Base-by-base conservation (phyloP, 2,797 vertebrate genomes). In the Onychomys torridus region DNA sequence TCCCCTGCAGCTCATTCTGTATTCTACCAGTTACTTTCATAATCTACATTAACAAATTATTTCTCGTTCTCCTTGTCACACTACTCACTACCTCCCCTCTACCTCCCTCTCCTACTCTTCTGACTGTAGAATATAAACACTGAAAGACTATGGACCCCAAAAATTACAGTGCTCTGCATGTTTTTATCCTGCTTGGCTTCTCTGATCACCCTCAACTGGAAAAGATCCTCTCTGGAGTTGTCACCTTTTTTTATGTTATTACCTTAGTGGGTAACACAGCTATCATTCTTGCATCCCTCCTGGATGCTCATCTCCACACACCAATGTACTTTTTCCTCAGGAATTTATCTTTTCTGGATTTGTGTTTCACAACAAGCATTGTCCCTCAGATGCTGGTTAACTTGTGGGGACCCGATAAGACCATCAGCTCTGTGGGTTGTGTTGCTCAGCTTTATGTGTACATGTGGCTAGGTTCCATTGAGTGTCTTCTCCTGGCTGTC, bases 301-400 rank as follows among this genome's bases (percentile, higher is more conserved):
- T 93, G 83, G 87, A 97, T 75, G 49, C 87, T 4, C 89, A 87
- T 21, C 96, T 98, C 32, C 96, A 98, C 34, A 97, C 94, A 85
- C 96, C 97, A 14, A 97, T 98, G 96, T 98, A 97, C 84, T 97
- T 97, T 34, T 97, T 97, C 90, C 97, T 97, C 57, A 90, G 96
- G 29, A 98, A 97, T 52, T 90, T 98, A 77, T 98, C 97, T 40
- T 97, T 98, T 73, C 67, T 98, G 46, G 98, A 97, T 23, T 84
- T 98, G 0, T 96, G 98, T 75, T 98, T 96, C 71, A 97, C 97
- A 49, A 97, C 96, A 9, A 97, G 95, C 84, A 96, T 97, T 2
- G 43, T 98, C 23, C 97, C 97, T 37, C 97, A 98, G 91, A 97
- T 96, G 90, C 90, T 98, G 61, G 90, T 97, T 11, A 98, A 97